These are phyloP conservation scores for Plotosus lineatus DNA, from an alignment of 2,113 vertebrate species.

Conservation along the genomic window DNA sequence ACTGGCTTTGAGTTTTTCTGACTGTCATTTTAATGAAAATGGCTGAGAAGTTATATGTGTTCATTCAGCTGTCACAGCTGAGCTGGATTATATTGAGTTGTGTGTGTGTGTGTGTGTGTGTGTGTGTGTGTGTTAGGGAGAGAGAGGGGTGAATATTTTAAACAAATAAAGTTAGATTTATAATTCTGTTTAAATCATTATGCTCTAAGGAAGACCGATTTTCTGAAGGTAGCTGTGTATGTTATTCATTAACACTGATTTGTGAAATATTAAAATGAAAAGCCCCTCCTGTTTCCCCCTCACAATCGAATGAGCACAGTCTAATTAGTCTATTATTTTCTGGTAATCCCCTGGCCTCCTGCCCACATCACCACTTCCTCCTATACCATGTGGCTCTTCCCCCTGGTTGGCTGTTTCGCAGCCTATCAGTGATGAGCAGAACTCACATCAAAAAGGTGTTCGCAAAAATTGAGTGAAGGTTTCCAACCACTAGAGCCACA, in stretches of 20 bases:
- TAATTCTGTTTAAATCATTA: neutral
- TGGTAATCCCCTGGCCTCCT: slow-evolving; percentile 50
- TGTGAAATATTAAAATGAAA: neutral
- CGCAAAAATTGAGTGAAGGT: slow-evolving; percentile 22
- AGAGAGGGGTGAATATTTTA: neutral
- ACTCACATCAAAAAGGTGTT: slow-evolving; percentile 37
- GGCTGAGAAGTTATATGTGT: slow-evolving; percentile 12
- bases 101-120: neutral
- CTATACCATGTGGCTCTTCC: slow-evolving; percentile 1
- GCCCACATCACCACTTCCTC: slow-evolving; percentile 46
- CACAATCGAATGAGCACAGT: neutral
- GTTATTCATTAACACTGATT: neutral
- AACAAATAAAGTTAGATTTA: neutral
- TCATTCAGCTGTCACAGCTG: slow-evolving; percentile 1
- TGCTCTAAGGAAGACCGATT: neutral
- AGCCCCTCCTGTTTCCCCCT: neutral
- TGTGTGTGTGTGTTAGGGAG: neutral
- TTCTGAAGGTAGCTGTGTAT: neutral
- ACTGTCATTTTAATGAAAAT: slow-evolving; percentile 1
- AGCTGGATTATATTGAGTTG: slow-evolving; percentile 2
- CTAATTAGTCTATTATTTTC: neutral
- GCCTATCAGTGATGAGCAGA: slow-evolving; percentile 22
- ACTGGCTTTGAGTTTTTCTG: neutral
- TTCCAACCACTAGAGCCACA: slow-evolving; percentile 41
- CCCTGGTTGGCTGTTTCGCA: neutral